Evolutionary conservation across 2,113 vertebrate genomes (phyloP).

Genomic region (Psephotus haematonotus): DNA sequence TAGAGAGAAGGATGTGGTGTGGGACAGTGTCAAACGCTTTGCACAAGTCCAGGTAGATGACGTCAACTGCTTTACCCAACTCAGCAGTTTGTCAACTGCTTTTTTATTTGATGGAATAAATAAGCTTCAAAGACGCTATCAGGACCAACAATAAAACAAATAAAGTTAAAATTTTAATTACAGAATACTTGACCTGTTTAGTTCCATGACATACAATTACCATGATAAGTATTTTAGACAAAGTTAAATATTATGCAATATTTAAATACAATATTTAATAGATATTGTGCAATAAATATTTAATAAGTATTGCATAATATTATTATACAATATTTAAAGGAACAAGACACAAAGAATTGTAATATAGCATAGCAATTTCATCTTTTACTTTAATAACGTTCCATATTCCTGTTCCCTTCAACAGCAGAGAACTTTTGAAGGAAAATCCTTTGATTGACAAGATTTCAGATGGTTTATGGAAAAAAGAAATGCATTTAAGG

Average conservation of each 20-base stretch:
- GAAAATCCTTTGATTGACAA: not conserved
- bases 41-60: no score
- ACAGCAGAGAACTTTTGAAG: not conserved
- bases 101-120: not conserved
- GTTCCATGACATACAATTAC: not conserved
- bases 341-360: not conserved
- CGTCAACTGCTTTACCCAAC: no score
- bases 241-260: not conserved
- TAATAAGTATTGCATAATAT: not conserved
- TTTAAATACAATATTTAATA: not conserved
- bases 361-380: not conserved
- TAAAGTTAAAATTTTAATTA: not conserved
- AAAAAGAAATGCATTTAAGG: not conserved
- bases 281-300: not conserved
- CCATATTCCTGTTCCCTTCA: not conserved
- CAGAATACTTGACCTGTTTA: not conserved
- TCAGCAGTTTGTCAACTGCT: no score
- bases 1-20: no score
- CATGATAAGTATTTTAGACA: not conserved
- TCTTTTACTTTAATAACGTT: not conserved
- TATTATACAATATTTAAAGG: not conserved
- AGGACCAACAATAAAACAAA: not conserved
- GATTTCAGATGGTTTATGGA: not conserved
- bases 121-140: not conserved
- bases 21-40: no score